Evolutionary conservation across 2,888 invertebrate genomes (phyloP).

Genomic region (Stramonita haemastoma): DNA sequence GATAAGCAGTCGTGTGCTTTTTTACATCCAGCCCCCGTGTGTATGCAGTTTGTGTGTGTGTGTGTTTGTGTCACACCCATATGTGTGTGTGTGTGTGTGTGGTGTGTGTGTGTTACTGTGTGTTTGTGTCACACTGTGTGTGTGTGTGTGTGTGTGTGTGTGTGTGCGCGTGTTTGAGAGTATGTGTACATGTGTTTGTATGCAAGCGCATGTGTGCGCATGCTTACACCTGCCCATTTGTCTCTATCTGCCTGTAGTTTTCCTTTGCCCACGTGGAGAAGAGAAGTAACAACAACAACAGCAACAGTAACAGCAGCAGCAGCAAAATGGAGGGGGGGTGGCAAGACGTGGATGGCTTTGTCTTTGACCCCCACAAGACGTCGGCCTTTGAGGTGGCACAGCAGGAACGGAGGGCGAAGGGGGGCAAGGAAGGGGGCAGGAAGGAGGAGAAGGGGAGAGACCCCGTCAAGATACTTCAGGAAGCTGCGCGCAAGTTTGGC

Average conservation of each 20-base stretch:
- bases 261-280: slow-evolving; percentile 20
- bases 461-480: slow-evolving; percentile 69
- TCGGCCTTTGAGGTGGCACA: slow-evolving; percentile 41
- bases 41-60: background rate
- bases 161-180: background rate
- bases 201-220: too few species aligned
- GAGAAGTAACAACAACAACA: background rate
- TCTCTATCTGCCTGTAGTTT: background rate
- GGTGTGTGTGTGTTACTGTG: background rate
- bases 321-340: background rate
- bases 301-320: background rate
- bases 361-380: background rate
- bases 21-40: too few species aligned
- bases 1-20: too few species aligned
- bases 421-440: slow-evolving; percentile 28
- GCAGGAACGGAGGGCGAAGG: slow-evolving; percentile 39
- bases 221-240: background rate
- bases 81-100: background rate
- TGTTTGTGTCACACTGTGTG: background rate
- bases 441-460: slow-evolving; percentile 49
- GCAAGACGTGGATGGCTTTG: background rate
- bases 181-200: background rate
- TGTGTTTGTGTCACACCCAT: too few species aligned
- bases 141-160: background rate
- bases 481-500: slow-evolving; percentile 71